These are phyloP conservation scores for Sabatieria punctata DNA, from an alignment of 2,888 invertebrate species.

Conservation along the genomic window DNA sequence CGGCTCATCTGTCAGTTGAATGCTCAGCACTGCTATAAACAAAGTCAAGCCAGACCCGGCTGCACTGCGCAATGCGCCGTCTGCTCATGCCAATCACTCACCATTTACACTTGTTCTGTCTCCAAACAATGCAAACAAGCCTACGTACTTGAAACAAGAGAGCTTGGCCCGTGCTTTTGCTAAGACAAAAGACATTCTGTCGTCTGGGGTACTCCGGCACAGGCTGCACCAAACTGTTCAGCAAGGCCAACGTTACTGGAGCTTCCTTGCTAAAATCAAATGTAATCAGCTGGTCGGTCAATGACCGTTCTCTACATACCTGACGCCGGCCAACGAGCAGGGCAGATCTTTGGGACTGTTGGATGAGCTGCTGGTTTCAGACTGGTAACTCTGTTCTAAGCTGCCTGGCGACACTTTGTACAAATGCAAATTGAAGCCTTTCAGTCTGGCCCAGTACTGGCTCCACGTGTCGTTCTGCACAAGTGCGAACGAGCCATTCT, in stretches of 20 bases:
- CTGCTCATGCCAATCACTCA: no score
- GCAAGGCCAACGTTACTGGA: slow-evolving; percentile 12
- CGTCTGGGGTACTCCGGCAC: slow-evolving; percentile 97
- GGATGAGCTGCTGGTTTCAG: slow-evolving; percentile 9
- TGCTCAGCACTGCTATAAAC: no score
- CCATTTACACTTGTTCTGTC: no score
- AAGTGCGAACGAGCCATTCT: slow-evolving; percentile 75
- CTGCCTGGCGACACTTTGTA: no score
- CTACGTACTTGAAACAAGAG: slow-evolving; percentile 73
- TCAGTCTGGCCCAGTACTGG: slow-evolving; percentile 94
- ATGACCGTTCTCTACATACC: background rate
- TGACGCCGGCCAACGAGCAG: slow-evolving; percentile 1
- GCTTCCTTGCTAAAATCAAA: background rate
- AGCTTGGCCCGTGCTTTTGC: slow-evolving; percentile 92
- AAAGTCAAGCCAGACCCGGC: no score
- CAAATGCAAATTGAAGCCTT: slow-evolving; percentile 49
- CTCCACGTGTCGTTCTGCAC: slow-evolving; percentile 93
- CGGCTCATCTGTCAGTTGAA: no score
- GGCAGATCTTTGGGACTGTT: background rate
- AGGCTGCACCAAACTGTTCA: slow-evolving; percentile 66
- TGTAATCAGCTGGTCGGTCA: slow-evolving; percentile 1
- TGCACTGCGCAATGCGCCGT: no score
- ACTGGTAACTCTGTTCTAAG: slow-evolving; percentile 46
- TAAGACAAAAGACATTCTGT: slow-evolving; percentile 91
- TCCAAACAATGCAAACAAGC: background rate